Percentiles rank a stretch among this genome's conserved stretches.
Evolutionary conservation across 2,888 invertebrate genomes (phyloP).

Genomic region (Euzophera pinguis): DNA sequence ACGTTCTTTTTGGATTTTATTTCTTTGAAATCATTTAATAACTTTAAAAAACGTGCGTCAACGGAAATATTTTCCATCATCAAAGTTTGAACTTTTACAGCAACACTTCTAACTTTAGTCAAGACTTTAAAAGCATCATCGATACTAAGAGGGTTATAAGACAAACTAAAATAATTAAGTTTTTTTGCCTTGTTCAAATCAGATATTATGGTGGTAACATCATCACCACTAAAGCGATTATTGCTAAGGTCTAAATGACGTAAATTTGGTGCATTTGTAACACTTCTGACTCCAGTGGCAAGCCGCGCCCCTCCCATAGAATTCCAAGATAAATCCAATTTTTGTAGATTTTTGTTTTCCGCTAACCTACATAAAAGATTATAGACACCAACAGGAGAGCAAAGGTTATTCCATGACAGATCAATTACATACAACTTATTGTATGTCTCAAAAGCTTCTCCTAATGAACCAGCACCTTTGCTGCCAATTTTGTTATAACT

Average conservation of each 20-base stretch:
- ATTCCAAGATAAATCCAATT: constrained; percentile 56
- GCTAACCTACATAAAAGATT: constrained; percentile 36
- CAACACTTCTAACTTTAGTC: constrained; percentile 30
- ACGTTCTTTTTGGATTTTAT: constrained; percentile 34
- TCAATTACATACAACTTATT: constrained; percentile 46
- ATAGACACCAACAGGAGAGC: constrained; percentile 31
- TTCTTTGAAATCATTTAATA: constrained; percentile 29
- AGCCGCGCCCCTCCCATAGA: constrained; percentile 37
- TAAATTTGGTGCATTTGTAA: constrained; percentile 37
- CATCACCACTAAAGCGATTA: constrained; percentile 43
- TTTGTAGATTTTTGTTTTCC: constrained; percentile 39
- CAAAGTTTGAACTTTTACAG: constrained; percentile 40
- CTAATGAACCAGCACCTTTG: constrained; percentile 35
- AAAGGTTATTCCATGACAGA: constrained; percentile 56
- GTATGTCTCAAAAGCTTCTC: constrained; percentile 44
- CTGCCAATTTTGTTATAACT: constrained; percentile 48
- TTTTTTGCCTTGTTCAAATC: constrained; percentile 38
- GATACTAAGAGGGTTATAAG: constrained; percentile 48
- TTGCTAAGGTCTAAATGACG: constrained; percentile 44
- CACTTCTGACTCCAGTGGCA: constrained; percentile 34
- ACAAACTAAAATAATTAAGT: constrained; percentile 44
- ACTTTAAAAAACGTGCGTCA: constrained; percentile 31
- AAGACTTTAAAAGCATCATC: constrained; percentile 41
- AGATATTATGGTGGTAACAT: constrained; percentile 30
- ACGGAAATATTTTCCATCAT: constrained; percentile 50